Percentiles rank a stretch among this genome's conserved stretches.
These are phyloP conservation scores for Eristalis intricaria DNA, from an alignment of 2,888 invertebrate genomes.

Conservation along the genomic window DNA sequence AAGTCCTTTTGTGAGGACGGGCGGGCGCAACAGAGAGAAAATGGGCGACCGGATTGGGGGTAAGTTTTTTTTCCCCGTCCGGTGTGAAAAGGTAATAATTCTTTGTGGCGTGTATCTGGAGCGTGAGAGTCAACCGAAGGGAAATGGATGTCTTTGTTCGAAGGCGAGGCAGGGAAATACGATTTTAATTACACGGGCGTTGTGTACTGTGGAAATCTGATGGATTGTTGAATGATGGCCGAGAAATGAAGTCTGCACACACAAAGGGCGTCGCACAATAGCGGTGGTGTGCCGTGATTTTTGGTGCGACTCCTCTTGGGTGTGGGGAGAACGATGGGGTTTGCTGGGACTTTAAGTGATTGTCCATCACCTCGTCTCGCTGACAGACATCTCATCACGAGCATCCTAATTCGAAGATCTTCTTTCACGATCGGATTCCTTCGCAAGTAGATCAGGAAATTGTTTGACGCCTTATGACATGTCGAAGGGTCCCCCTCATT, in stretches of 20 bases:
- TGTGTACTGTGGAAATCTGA: background rate
- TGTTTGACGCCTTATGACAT: background rate
- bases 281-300: background rate
- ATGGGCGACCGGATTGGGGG: background rate
- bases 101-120: constrained; percentile 60
- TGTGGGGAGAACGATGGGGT: too few relatives aligned
- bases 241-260: background rate
- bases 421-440: too few relatives aligned
- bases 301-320: background rate
- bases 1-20: constrained; percentile 23
- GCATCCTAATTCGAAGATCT: background rate
- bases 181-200: constrained; percentile 28
- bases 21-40: background rate
- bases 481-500: background rate
- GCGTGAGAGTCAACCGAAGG: constrained; percentile 63
- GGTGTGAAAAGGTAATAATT: constrained; percentile 45
- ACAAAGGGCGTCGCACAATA: background rate
- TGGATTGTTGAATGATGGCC: background rate
- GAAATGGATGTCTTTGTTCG: constrained; percentile 44
- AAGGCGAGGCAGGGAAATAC: constrained; percentile 36
- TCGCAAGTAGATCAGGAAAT: too few relatives aligned
- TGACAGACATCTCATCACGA: too few relatives aligned
- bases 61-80: background rate
- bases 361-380: too few relatives aligned
- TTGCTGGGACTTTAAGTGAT: too few relatives aligned